These are phyloP conservation scores for Stenoptilia bipunctidactyla DNA, from an alignment of 2,888 invertebrate species.

Conservation along the genomic window DNA sequence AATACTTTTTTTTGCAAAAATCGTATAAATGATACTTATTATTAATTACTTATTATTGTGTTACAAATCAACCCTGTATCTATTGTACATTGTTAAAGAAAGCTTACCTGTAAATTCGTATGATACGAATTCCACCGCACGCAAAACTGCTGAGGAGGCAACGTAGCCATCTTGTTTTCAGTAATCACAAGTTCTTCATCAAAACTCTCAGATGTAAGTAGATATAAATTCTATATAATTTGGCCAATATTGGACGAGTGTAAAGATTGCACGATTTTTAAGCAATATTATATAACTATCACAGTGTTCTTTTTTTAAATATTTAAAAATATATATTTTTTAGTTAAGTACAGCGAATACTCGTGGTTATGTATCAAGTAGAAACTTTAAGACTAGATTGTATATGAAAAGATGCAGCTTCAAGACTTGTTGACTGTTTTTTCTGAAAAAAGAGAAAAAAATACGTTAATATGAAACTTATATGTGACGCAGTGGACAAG, in stretches of 20 bases:
- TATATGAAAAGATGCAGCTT: slow-evolving; percentile 12
- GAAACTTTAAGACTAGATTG: slow-evolving; percentile 64
- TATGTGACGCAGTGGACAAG: no score
- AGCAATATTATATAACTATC: slow-evolving; percentile 19
- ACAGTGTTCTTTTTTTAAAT: slow-evolving; percentile 25
- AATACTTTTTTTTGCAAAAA: no score
- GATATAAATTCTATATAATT: slow-evolving; percentile 35
- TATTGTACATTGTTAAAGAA: no score
- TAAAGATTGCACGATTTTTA: slow-evolving; percentile 36
- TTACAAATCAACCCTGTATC: no score
- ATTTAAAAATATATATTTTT: slow-evolving; percentile 23
- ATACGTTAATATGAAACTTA: no score
- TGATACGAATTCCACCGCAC: slow-evolving; percentile 88
- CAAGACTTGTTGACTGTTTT: slow-evolving; percentile 7
- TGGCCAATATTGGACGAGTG: slow-evolving; percentile 25
- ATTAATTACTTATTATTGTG: no score
- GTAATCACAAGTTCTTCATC: slow-evolving; percentile 14
- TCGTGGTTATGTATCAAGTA: slow-evolving; percentile 35
- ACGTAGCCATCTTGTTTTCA: slow-evolving; percentile 48
- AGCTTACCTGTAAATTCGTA: slow-evolving; percentile 76
- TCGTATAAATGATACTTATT: no score
- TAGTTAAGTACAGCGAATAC: slow-evolving; percentile 54
- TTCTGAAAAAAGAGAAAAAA: slow-evolving; percentile 27
- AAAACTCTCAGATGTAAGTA: slow-evolving; percentile 15
- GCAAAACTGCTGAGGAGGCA: slow-evolving; percentile 77